Conservation (phyloP, 2,888 invertebrate species). For the Helleia helle region DNA sequence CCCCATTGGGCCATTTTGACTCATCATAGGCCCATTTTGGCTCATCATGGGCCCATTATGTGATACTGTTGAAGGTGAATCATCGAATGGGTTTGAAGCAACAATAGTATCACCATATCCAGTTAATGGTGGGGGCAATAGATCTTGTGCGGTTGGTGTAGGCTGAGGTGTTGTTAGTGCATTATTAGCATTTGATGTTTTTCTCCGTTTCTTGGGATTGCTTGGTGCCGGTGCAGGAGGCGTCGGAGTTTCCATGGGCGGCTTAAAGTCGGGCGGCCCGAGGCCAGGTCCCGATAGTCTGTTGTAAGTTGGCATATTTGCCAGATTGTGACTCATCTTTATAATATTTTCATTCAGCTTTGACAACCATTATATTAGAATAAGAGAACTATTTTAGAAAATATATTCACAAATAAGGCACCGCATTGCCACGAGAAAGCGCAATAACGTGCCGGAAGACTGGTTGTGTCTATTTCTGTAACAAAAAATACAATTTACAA, state of each 20-base stretch:
- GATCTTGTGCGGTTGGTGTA: constrained; percentile 82
- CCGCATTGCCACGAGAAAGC: constrained; percentile 57
- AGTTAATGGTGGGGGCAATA: constrained; percentile 88
- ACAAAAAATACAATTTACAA: constrained; percentile 38
- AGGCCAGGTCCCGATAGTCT: constrained; percentile 82
- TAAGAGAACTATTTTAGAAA: constrained; percentile 35
- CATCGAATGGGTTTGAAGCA: constrained; percentile 96
- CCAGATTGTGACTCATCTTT: constrained; percentile 85
- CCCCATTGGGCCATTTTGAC: constrained; percentile 80
- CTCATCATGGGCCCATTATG: constrained; percentile 76
- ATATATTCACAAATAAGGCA: constrained; percentile 45
- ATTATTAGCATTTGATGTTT: constrained; percentile 83
- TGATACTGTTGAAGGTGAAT: constrained; percentile 81
- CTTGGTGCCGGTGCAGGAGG: constrained; percentile 84
- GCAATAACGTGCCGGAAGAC: constrained; percentile 55
- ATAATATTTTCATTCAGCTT: constrained; percentile 48
- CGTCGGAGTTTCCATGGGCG: constrained; percentile 79
- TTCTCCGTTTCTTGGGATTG: constrained; percentile 90
- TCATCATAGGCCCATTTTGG: constrained; percentile 78
- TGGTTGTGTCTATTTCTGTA: constrained; percentile 65
- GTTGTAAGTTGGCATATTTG: constrained; percentile 86
- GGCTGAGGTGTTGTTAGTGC: constrained; percentile 79
- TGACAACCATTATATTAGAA: constrained; percentile 48
- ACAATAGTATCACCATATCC: constrained; percentile 95
- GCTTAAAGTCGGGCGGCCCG: constrained; percentile 82